phyloP scores from a whole-genome alignment of 2,888 invertebrate genomes.

The Pollenia griseotomentosa region DNA sequence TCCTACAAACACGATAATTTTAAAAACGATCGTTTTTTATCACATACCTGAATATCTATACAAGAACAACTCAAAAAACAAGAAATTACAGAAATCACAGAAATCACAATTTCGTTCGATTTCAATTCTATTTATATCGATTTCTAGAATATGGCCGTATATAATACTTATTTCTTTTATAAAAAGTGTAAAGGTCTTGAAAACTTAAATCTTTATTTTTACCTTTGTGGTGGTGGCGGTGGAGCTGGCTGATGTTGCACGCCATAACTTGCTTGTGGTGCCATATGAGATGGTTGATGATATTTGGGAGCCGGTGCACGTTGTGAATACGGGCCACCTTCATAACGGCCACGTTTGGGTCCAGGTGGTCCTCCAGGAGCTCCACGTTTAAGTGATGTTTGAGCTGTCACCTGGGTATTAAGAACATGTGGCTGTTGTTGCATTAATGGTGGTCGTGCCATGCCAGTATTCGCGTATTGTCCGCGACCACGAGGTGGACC shows the following conservation, averaged over 20 bases:
- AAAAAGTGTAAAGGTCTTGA: too few species aligned
- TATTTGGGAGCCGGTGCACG: slow-evolving; percentile 83
- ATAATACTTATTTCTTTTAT: too few species aligned
- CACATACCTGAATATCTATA: too few species aligned
- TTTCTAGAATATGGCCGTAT: too few species aligned
- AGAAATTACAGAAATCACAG: neutral
- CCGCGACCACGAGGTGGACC: slow-evolving; percentile 82
- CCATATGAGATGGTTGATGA: slow-evolving; percentile 80
- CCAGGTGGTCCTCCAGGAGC: slow-evolving; percentile 83
- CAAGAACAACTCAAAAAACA: slow-evolving; percentile 6
- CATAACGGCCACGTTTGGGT: slow-evolving; percentile 84
- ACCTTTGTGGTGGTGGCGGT: slow-evolving; percentile 78
- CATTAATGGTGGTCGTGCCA: slow-evolving; percentile 82
- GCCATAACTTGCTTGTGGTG: slow-evolving; percentile 77
- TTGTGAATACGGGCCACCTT: slow-evolving; percentile 82
- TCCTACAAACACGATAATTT: too few species aligned
- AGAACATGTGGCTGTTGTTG: slow-evolving; percentile 78
- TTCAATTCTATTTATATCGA: too few species aligned
- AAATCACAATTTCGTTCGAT: too few species aligned
- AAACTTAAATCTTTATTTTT: slow-evolving; percentile 8
- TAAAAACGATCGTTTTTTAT: too few species aligned
- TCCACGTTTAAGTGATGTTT: slow-evolving; percentile 83
- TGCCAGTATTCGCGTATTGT: slow-evolving; percentile 80
- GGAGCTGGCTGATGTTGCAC: slow-evolving; percentile 79
- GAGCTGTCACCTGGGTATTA: slow-evolving; percentile 83